A percentile compares a stretch with the other conserved stretches of the same genome.
These are phyloP conservation scores for Drosophila gaucha DNA, from an alignment of 2,888 invertebrate species.

Conservation along the genomic window DNA sequence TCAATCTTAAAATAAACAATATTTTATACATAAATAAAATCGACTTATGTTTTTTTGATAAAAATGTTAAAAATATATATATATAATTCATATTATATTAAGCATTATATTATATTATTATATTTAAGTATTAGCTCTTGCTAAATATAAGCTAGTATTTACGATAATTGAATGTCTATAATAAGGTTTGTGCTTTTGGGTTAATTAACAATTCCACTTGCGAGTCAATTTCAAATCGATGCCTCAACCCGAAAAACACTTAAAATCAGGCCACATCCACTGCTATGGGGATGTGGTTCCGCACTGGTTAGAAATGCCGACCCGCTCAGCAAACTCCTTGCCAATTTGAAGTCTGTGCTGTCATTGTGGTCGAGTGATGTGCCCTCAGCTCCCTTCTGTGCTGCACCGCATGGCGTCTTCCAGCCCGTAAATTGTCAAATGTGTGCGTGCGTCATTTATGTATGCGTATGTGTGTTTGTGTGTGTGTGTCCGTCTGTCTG, in stretches of 20 bases:
- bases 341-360: constrained; percentile 45
- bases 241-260: constrained; percentile 12
- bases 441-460: constrained; percentile 25
- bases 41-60: no score
- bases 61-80: not conserved
- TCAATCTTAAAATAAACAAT: no score
- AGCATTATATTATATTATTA: no score
- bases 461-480: constrained; percentile 4
- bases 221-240: constrained; percentile 30
- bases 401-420: constrained; percentile 48
- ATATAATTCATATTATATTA: no score
- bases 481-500: constrained; percentile 22
- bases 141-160: not conserved
- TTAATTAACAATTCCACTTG: constrained; percentile 32
- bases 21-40: no score
- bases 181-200: constrained; percentile 2
- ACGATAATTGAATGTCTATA: constrained; percentile 8
- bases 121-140: no score
- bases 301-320: constrained; percentile 21
- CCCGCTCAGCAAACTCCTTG: constrained; percentile 16
- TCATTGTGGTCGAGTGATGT: constrained; percentile 52
- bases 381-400: constrained; percentile 19
- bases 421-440: constrained; percentile 43
- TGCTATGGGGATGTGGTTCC: constrained; percentile 12
- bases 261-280: constrained; percentile 2